A percentile compares a stretch with the other conserved stretches of the same genome.
phyloP scores from a whole-genome alignment of 2,888 invertebrate species.

The Lacanobia oleracea region DNA sequence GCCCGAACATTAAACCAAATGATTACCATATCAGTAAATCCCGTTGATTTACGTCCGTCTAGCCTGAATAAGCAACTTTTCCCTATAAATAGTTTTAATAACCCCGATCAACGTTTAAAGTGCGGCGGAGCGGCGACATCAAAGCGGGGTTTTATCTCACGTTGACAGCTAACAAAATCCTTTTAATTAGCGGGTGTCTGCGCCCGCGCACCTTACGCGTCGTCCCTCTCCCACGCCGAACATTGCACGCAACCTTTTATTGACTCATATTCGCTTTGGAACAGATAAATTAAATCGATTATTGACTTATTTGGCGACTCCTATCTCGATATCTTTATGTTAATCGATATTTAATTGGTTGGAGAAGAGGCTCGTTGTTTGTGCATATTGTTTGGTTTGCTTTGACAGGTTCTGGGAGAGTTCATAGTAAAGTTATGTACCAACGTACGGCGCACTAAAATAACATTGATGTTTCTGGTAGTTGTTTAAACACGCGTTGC shows the following conservation, averaged over 20 bases:
- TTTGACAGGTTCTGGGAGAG: slow-evolving; percentile 50
- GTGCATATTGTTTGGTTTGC: slow-evolving; percentile 27
- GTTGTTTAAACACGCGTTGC: slow-evolving; percentile 52
- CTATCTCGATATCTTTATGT: slow-evolving; percentile 43
- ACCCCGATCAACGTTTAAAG: slow-evolving; percentile 66
- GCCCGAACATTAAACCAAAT: slow-evolving; percentile 49
- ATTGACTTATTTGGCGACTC: slow-evolving; percentile 53
- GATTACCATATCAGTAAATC: slow-evolving; percentile 59
- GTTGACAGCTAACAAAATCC: slow-evolving; percentile 90
- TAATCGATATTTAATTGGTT: slow-evolving; percentile 52
- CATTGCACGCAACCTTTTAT: slow-evolving; percentile 68
- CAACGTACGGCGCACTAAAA: slow-evolving; percentile 41
- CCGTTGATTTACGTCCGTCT: slow-evolving; percentile 53
- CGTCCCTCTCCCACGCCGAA: slow-evolving; percentile 76
- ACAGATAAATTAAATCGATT: slow-evolving; percentile 62
- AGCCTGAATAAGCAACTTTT: slow-evolving; percentile 62
- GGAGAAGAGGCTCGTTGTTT: slow-evolving; percentile 23
- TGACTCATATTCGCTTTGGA: slow-evolving; percentile 69
- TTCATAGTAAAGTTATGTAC: slow-evolving; percentile 35
- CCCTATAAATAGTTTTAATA: slow-evolving; percentile 67
- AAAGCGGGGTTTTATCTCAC: slow-evolving; percentile 84
- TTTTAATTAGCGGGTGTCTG: slow-evolving; percentile 87
- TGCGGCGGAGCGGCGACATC: slow-evolving; percentile 77
- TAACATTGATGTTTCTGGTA: slow-evolving; percentile 56
- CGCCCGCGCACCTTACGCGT: slow-evolving; percentile 67